Base-by-base conservation (phyloP, 2,797 vertebrate genomes). In the Sebastes iracundus region DNA sequence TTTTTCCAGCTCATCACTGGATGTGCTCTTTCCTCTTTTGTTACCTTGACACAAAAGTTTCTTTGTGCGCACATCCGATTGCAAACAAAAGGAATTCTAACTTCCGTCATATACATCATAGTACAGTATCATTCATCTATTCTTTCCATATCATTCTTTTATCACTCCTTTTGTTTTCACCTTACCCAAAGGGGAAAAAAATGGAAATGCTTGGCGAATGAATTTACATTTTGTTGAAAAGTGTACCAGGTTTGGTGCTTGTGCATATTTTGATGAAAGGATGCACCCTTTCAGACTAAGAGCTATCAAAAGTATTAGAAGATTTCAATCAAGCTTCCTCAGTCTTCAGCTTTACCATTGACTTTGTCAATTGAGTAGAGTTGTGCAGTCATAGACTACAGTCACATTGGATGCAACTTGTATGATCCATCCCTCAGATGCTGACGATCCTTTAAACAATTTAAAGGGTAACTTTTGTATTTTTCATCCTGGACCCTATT, bases 21-120 rank as follows among this genome's bases (percentile, higher is more conserved):
- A 38, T 53, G 13, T 74, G 16, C 25, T 69, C 18, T 46, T 59
- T 73, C 25, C 58, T 58, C 82, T 77, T 88, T 84, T 87, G 83
- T 85, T 77, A 42, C 69, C 28, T 52, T 38, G 22, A 23, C 20
- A 80, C 80, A 77, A 82, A 82, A 69, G 81, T 85, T 60, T 62
- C 69, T 78, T 81, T 84, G 72, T 84, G 61, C 10, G 23, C 77
- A 60, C 13, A 22, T 82, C 23, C 1, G 9, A 38, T 22, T 20
- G 27, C 33, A 70, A 81, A 68, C 69, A 80, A 74, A 72, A 65
- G 49, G 18, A 58, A 49, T 55, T 75, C 22, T 46, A 60, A 49
- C 67, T 71, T 46, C 56, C 2, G 27, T 74, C 62, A 22, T 27
- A 53, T 67, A 55, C 75, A 61, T 78, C 25, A 32, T 20, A 49